Evolutionary conservation across 1,140 invertebrate genomes (phyloP).

Genomic region (Rhynchophorus ferrugineus): DNA sequence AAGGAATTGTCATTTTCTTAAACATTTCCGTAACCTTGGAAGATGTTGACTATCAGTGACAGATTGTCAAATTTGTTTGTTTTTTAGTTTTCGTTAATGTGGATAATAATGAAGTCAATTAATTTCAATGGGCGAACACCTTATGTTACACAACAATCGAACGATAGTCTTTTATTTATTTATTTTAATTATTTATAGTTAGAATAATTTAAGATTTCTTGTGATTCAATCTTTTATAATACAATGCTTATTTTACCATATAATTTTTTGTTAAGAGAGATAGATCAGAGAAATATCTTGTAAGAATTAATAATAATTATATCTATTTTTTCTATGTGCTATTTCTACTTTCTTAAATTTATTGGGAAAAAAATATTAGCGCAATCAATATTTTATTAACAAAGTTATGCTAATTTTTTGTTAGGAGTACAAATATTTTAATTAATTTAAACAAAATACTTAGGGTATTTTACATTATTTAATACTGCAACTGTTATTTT

Average conservation of each 20-base stretch:
- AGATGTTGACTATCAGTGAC: slow-evolving; percentile 11
- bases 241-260: slow-evolving; percentile 15
- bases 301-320: slow-evolving; percentile 9
- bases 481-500: too few species aligned
- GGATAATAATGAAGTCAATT: slow-evolving; percentile 11
- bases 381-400: slow-evolving; percentile 17
- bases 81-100: too few species aligned
- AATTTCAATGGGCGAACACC: slow-evolving; percentile 14
- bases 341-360: slow-evolving; percentile 11
- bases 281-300: slow-evolving; percentile 14
- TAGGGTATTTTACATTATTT: too few species aligned
- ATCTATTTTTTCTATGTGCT: slow-evolving; percentile 12
- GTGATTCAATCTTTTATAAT: slow-evolving; percentile 17
- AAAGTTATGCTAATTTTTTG: too few species aligned
- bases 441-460: too few species aligned
- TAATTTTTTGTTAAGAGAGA: slow-evolving; percentile 23
- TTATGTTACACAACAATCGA: slow-evolving; percentile 23
- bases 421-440: too few species aligned
- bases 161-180: slow-evolving; percentile 18
- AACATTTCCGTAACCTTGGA: background rate
- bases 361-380: slow-evolving; percentile 3
- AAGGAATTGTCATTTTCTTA: slow-evolving; percentile 3
- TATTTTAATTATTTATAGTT: slow-evolving; percentile 11
- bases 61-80: slow-evolving; percentile 19
- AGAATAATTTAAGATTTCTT: slow-evolving; percentile 16